Evolutionary conservation across 2,888 invertebrate genomes (phyloP).

Genomic region (Dione vanillae): DNA sequence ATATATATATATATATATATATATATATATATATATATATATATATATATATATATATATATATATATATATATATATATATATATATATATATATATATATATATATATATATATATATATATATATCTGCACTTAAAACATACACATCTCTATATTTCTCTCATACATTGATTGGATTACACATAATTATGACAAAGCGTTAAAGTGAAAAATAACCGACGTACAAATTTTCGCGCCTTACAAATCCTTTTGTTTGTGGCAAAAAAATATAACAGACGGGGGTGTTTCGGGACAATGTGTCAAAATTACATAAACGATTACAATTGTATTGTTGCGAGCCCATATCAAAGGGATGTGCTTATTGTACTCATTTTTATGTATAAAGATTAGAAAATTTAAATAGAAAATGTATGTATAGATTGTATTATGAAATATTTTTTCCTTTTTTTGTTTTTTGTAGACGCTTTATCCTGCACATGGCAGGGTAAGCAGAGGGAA

Average conservation of each 20-base stretch:
- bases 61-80: too few species aligned
- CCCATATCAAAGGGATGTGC: constrained; percentile 7
- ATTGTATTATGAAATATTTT: too few species aligned
- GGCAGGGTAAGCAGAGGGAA: too few species aligned
- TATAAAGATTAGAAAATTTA: not conserved
- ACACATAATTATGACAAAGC: constrained; percentile 24
- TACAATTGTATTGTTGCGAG: constrained; percentile 10
- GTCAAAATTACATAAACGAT: constrained; percentile 13
- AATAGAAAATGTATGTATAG: not conserved
- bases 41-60: too few species aligned
- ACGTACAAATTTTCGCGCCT: constrained; percentile 24
- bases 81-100: too few species aligned
- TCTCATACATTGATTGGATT: constrained; percentile 5
- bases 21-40: too few species aligned
- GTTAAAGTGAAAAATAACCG: constrained; percentile 24
- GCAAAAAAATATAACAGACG: constrained; percentile 4
- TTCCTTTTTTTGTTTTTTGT: too few species aligned
- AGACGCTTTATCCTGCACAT: too few species aligned
- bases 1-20: too few species aligned
- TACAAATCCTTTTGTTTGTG: constrained; percentile 29
- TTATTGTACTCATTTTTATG: not conserved
- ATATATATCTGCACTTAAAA: not conserved
- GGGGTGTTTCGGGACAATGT: not conserved
- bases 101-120: too few species aligned
- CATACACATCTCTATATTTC: not conserved